Evolutionary conservation across 2,113 vertebrate genomes (phyloP), one percentile per base, ranked within the genome.

Genomic region (Cyanistes caeruleus): DNA sequence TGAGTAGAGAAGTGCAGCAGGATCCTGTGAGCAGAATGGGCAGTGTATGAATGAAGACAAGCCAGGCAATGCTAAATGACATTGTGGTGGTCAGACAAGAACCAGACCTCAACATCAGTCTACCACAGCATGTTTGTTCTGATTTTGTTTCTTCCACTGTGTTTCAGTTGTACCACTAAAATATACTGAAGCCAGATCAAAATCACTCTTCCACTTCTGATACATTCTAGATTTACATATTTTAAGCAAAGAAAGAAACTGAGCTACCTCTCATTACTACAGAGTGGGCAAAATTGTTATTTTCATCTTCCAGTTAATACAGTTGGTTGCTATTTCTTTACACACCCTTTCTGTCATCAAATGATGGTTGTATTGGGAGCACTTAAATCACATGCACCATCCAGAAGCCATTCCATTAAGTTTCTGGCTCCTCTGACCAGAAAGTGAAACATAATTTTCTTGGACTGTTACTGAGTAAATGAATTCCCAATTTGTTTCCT

Each of bases 401-500:
- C 53, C 86, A 89, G 60, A 89, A 79, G 62, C 70, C 58, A 37
- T 10, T 53, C 44, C 48, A 44, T 70, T 84, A 33, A 13, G 14
- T 84, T 91, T 92, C 44, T 92, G 58, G 44, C 84, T 91, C 49
- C 58, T 53, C 30, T 69, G 79, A 76, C 67, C 44, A 51, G 43
- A 88, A 81, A 43, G 82, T 30, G 19, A 83, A 84, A 52, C 27
- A 65, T 44, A 0, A 19, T 56, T 90, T 90, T 92, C 63, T 69
- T 49, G 20, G n/a, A 58, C 62, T 59, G 33, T 68, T 88, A 85
- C 30, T 7, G 51, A 68, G 37, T 82, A 59, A 89, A 87, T 93
- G 9, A 93, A 95, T 87, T 89, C 48, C 23, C n/a, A 58, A 3
- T 89, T 89, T 82, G 69, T 63, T 89, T 84, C 68, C 56, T 68